Percentiles rank a stretch among this genome's conserved stretches.
Conservation (phyloP, 2,888 invertebrate species). For the Habroteleia sp. region DNA sequence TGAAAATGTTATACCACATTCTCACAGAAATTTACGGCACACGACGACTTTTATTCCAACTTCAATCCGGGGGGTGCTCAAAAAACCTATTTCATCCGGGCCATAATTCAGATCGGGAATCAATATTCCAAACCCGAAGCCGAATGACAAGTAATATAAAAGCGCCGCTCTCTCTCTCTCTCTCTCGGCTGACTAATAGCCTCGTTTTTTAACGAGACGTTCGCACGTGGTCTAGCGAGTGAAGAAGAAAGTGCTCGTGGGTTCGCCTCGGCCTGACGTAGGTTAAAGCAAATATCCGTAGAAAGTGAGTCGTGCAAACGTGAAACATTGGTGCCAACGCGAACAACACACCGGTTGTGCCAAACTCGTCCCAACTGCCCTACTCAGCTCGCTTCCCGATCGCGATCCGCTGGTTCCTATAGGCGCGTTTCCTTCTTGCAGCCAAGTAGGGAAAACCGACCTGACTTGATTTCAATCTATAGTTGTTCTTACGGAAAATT, state of each 20-base stretch:
- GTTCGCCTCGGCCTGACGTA: slow-evolving; percentile 68
- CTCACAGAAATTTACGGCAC: slow-evolving; percentile 46
- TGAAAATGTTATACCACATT: slow-evolving; percentile 57
- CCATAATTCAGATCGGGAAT: slow-evolving; percentile 47
- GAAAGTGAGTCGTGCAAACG: slow-evolving; percentile 75
- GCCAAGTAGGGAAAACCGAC: too few relatives aligned
- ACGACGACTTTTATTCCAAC: slow-evolving; percentile 42
- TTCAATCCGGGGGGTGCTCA: background rate
- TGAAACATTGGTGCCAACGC: slow-evolving; percentile 61
- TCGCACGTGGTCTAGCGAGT: slow-evolving; percentile 67
- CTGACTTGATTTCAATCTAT: too few relatives aligned
- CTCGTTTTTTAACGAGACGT: slow-evolving; percentile 60
- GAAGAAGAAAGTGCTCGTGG: slow-evolving; percentile 71
- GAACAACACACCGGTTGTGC: slow-evolving; percentile 50
- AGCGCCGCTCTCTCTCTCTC: slow-evolving; percentile 14
- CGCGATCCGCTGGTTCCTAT: too few relatives aligned
- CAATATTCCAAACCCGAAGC: slow-evolving; percentile 41
- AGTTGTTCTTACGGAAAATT: too few relatives aligned
- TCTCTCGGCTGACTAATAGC: slow-evolving; percentile 46
- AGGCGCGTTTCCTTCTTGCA: too few relatives aligned
- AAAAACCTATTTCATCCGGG: slow-evolving; percentile 12
- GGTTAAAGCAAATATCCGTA: slow-evolving; percentile 65
- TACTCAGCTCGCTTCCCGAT: slow-evolving; percentile 5
- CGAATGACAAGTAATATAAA: slow-evolving; percentile 42
- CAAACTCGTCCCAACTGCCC: slow-evolving; percentile 25